Evolutionary conservation across 2,113 vertebrate genomes (phyloP), one percentile per base, ranked within the genome.

Genomic region (Solenodon paradoxus): DNA sequence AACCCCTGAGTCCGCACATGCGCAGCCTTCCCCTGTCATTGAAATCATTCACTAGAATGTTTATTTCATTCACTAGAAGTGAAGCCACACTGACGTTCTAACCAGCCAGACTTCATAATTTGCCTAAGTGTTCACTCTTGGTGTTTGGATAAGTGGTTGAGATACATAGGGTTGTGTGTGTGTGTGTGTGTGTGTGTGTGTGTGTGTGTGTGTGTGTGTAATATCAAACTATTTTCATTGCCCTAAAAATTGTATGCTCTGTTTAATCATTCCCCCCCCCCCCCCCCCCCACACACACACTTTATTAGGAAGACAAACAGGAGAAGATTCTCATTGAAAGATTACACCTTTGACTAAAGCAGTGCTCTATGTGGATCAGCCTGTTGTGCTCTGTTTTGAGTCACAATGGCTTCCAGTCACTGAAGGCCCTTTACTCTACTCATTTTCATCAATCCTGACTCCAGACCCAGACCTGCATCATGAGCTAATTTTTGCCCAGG

Each of bases 301-400:
- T 77, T 90, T 40, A 49, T 49, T 59, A 77, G 85, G 63, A 53
- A 22, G 45, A 35, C 15, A 35, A 22, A 22, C 13, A 7, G 30
- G n/a, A n/a, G n/a, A 51, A 69, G 9, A 35, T n/a, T 80, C 72
- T 2, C 2, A 49, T 20, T 30, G 55, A 30, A 57, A n/a, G n/a
- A n/a, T n/a, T n/a, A n/a, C n/a, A n/a, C n/a, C n/a, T n/a, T n/a
- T n/a, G n/a, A n/a, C n/a, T n/a, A n/a, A n/a, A n/a, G n/a, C n/a
- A n/a, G n/a, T n/a, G n/a, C n/a, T n/a, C n/a, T n/a, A n/a, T 17
- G 4, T 0, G 4, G 42, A n/a, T 16, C 28, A 78, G 30, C 2
- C 16, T 24, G n/a, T 55, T 80, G n/a, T 20, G 38, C 24, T 19
- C 45, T 20, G 63, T 40, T 2, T 28, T 26, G 57, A 15, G n/a